Conservation (phyloP, 30 jellyfish, hydroid and myxozoan species). For the Chironex yamaguchii region DNA sequence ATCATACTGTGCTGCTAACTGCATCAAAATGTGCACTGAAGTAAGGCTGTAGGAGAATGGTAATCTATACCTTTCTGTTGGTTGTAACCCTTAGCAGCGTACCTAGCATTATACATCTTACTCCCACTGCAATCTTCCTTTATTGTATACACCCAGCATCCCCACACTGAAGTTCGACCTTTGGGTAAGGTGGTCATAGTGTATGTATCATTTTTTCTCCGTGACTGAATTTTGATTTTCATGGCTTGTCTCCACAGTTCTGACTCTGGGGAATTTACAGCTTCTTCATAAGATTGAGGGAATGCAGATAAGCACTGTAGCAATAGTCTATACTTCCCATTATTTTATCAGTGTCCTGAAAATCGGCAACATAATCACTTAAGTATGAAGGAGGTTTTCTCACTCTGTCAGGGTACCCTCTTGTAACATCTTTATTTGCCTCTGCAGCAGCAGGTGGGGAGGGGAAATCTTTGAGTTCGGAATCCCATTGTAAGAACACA, state of each 20-base stretch:
- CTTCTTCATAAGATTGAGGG: neutral
- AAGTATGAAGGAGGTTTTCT: too few species aligned
- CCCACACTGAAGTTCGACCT: neutral
- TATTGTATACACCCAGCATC: neutral
- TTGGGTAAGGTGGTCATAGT: too few species aligned
- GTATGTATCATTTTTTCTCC: neutral
- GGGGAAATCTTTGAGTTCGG: too few species aligned
- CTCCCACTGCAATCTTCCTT: neutral
- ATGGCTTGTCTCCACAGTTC: neutral
- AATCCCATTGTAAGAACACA: too few species aligned
- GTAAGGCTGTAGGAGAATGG: slow-evolving; percentile 63
- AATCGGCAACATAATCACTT: too few species aligned
- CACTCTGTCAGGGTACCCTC: neutral
- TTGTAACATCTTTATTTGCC: neutral
- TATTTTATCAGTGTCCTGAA: too few species aligned
- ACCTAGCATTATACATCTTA: neutral
- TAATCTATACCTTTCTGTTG: neutral
- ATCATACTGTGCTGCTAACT: slow-evolving; percentile 47
- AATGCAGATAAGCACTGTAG: too few species aligned
- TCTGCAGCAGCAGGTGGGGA: too few species aligned
- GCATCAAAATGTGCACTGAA: slow-evolving; percentile 52
- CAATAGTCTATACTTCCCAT: neutral
- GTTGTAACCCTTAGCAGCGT: neutral
- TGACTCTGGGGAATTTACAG: neutral
- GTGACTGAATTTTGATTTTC: neutral